Conservation (phyloP, 2,113 vertebrate genomes). For the Microcebus griseorufus region DNA sequence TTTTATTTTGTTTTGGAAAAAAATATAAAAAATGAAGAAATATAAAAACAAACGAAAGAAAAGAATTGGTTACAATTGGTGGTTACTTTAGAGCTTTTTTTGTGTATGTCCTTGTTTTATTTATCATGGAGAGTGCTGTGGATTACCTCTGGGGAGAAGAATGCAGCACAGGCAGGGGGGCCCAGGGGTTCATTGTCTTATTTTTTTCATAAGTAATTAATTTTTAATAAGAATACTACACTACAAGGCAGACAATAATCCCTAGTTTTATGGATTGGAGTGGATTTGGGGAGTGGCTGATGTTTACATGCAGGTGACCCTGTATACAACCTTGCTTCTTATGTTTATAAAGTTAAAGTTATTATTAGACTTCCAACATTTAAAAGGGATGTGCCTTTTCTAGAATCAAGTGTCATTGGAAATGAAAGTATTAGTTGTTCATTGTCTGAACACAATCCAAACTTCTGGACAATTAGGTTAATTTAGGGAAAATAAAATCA, state of each 20-base stretch:
- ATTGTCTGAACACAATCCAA: conserved; percentile 37
- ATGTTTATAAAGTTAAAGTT: background rate
- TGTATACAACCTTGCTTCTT: background rate
- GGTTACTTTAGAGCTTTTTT: background rate
- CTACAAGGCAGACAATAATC: background rate
- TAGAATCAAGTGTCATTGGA: conserved; percentile 2
- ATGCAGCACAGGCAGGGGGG: background rate
- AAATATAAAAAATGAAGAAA: background rate
- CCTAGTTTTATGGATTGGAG: background rate
- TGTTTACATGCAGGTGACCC: background rate
- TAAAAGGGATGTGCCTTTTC: background rate
- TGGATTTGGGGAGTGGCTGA: background rate
- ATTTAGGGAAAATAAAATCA: conserved; percentile 58
- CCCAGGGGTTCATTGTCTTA: background rate
- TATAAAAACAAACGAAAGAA: background rate
- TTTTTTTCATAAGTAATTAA: background rate
- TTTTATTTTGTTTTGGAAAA: background rate
- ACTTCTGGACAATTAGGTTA: conserved; percentile 43
- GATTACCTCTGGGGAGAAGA: background rate
- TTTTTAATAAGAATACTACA: background rate
- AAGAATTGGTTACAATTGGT: background rate
- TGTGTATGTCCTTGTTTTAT: background rate
- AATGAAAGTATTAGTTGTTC: conserved; percentile 46
- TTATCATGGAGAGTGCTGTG: background rate
- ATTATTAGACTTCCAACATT: background rate